These are phyloP conservation scores for Botia almorhae DNA, from an alignment of 2,797 vertebrate species.

Conservation along the genomic window DNA sequence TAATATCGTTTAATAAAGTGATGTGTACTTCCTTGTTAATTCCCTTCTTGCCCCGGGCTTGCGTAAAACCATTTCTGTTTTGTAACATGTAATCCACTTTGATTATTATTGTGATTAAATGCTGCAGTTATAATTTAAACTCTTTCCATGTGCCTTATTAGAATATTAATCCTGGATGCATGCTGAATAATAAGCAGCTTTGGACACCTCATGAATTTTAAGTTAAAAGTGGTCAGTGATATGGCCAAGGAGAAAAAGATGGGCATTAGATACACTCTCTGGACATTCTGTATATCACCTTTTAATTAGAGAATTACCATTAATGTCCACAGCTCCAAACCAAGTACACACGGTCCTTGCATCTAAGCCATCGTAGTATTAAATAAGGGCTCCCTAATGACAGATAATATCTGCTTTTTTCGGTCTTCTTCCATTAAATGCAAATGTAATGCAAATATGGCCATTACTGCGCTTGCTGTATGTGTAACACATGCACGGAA, in stretches of 20 bases:
- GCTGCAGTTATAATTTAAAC: slow-evolving; percentile 59
- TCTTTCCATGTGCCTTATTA: slow-evolving; percentile 55
- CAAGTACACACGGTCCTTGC: slow-evolving; percentile 32
- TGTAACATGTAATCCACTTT: slow-evolving; percentile 61
- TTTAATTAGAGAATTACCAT: slow-evolving; percentile 38
- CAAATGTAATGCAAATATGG: slow-evolving; percentile 26
- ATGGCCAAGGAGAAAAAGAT: slow-evolving; percentile 22
- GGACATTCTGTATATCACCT: slow-evolving; percentile 32
- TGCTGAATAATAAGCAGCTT: slow-evolving; percentile 50
- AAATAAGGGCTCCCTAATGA: slow-evolving; percentile 20
- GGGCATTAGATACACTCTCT: slow-evolving; percentile 39
- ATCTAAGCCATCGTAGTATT: neutral
- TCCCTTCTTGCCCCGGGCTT: slow-evolving; percentile 45
- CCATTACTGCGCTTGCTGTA: slow-evolving; percentile 16
- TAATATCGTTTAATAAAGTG: slow-evolving; percentile 34
- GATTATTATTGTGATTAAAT: slow-evolving; percentile 64
- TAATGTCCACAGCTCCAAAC: slow-evolving; percentile 22
- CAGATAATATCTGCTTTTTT: neutral
- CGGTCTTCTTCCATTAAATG: slow-evolving; percentile 9
- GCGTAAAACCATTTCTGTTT: slow-evolving; percentile 52
- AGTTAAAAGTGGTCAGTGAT: slow-evolving; percentile 33
- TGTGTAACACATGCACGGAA: neutral
- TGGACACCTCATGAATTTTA: slow-evolving; percentile 47
- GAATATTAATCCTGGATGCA: slow-evolving; percentile 56
- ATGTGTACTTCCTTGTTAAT: slow-evolving; percentile 49